Evolutionary conservation across 2,888 invertebrate genomes (phyloP), one percentile per base, ranked within the genome.

Genomic region (Patella caerulea): DNA sequence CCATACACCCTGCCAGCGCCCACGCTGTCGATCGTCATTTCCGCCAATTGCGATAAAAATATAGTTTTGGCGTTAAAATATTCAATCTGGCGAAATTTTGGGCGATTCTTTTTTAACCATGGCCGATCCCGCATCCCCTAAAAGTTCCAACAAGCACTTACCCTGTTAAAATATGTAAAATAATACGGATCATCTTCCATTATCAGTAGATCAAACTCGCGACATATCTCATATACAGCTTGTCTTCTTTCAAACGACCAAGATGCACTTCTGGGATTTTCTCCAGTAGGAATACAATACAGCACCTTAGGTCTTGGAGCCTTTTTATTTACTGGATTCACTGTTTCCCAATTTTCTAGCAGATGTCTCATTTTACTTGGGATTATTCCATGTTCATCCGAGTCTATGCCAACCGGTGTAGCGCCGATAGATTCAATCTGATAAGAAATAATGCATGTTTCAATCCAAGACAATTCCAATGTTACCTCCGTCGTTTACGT

Each of bases 161-260:
- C 65, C 24, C 65, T 65, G 14, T 19, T 11, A 19, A 19, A 65
- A 19, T 65, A 24, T 9, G 65, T 65, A 65, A 65, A 65, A 19
- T 65, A 65, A 65, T 65, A 65, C 0, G 65, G 19, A 65, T 65
- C 65, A 19, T 65, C 65, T 24, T 65, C 65, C 65, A 65, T 65
- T 12, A 65, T 65, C 24, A 65, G 24, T 9, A 65, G 19, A 11
- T 65, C 4, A 14, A 24, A 65, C 1, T 65, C 24, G 24, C 65
- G 19, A 65, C 65, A 65, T 11, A 65, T 65, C 19, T 65, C 3
- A 65, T 65, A 65, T 24, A 65, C 65, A 24, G 19, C 65, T 65
- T 65, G 65, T 65, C 65, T 19, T 65, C 65, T 65, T 11, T 19
- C 24, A 12, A 24, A 24, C 19, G 65, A 65, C 65, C 65, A 65